Percentiles rank a stretch among this genome's conserved stretches.
These are phyloP conservation scores for Cyphotilapia sp. DNA, from an alignment of 2,113 vertebrate species.

Conservation along the genomic window DNA sequence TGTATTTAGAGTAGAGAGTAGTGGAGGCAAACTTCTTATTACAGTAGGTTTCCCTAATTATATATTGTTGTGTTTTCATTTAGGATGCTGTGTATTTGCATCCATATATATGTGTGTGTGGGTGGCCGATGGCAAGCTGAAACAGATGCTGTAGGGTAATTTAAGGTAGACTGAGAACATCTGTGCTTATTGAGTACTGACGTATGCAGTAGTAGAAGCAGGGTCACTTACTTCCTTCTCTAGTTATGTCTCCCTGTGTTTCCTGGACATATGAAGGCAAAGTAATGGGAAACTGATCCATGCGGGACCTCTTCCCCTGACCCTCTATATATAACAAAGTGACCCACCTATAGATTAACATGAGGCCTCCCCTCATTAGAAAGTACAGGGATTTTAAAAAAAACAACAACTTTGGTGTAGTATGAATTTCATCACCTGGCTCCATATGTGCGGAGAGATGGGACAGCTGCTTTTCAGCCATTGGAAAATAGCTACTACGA, in stretches of 20 bases:
- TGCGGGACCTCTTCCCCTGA: not conserved
- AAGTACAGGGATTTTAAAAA: not conserved
- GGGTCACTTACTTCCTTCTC: slow-evolving; percentile 1
- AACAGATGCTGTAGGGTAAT: slow-evolving; percentile 15
- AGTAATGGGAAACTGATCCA: slow-evolving; percentile 25
- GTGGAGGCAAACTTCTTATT: not conserved
- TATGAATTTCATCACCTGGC: not conserved
- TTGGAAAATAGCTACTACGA: not conserved
- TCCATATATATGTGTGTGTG: not conserved
- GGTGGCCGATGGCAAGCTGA: not conserved
- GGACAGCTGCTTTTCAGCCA: slow-evolving; percentile 19
- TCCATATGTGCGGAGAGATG: not conserved
- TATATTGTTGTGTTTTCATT: not conserved
- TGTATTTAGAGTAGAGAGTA: not conserved
- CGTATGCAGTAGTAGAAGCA: slow-evolving; percentile 15
- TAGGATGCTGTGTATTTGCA: not conserved
- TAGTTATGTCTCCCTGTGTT: not conserved
- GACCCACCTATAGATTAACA: not conserved
- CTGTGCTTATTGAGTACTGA: not conserved
- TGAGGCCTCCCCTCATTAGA: not conserved
- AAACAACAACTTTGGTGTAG: not conserved
- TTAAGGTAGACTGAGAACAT: not conserved
- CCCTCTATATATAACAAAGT: not conserved
- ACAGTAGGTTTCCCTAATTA: not conserved
- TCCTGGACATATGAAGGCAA: slow-evolving; percentile 1